phyloP scores from a whole-genome alignment of 2,797 vertebrate genomes.

The Lacerta agilis region DNA sequence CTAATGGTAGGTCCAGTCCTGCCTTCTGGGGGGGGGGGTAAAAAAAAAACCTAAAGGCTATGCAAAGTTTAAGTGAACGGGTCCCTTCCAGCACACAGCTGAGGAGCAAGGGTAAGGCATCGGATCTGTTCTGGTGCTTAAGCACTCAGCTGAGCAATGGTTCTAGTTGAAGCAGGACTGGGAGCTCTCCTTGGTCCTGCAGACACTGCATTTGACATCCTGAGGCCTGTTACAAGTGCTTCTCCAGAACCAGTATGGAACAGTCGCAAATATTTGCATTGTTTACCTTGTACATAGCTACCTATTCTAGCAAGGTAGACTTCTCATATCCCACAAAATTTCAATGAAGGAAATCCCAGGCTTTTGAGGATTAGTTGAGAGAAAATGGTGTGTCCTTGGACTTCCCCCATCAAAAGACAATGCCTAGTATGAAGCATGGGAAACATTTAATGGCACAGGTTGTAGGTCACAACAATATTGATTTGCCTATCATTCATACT shows the following conservation, averaged over 20 bases:
- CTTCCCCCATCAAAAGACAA: background rate
- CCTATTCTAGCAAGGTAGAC: background rate
- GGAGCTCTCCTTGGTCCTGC: background rate
- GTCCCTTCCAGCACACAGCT: too few relatives aligned
- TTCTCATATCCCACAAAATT: fast-evolving
- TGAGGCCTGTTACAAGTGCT: too few relatives aligned
- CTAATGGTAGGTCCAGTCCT: too few relatives aligned
- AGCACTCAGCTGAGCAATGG: background rate
- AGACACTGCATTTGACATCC: background rate
- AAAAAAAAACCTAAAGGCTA: too few relatives aligned
- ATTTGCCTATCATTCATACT: background rate
- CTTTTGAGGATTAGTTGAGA: background rate
- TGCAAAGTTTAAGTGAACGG: too few relatives aligned
- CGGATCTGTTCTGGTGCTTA: too few relatives aligned
- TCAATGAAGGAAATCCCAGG: background rate
- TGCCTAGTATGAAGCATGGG: fast-evolving
- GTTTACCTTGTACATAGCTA: background rate
- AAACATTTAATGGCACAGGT: background rate
- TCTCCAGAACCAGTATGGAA: background rate
- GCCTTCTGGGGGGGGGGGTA: too few relatives aligned
- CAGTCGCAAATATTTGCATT: background rate
- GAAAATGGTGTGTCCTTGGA: background rate
- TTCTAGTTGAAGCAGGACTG: background rate
- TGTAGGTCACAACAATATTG: background rate
- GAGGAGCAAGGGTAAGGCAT: too few relatives aligned